phyloP scores from a whole-genome alignment of 2,797 vertebrate genomes.

The Odontamblyopus lacepedii region DNA sequence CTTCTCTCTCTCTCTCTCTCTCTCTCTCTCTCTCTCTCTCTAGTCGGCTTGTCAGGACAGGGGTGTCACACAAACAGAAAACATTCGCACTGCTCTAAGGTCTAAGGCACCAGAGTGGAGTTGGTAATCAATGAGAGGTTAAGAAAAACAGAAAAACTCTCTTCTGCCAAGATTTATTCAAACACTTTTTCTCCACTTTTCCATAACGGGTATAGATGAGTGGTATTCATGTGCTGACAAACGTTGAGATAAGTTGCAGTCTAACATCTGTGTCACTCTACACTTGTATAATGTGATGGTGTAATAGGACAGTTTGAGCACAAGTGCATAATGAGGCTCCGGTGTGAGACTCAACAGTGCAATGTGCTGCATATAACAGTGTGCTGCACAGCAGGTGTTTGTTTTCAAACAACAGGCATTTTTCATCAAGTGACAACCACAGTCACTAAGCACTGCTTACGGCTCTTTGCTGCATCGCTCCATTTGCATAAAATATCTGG shows the following conservation, averaged over 20 bases:
- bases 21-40: constrained; percentile 28
- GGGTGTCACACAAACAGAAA: constrained; percentile 55
- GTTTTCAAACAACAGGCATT: constrained; percentile 50
- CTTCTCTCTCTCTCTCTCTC: constrained; percentile 19
- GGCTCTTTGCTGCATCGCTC: constrained; percentile 32
- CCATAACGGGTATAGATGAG: background rate
- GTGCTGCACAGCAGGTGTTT: constrained; percentile 55
- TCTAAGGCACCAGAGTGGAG: constrained; percentile 47
- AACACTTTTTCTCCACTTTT: constrained; percentile 14
- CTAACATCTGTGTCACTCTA: background rate
- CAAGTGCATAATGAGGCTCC: constrained; percentile 25
- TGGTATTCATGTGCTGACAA: constrained; percentile 10
- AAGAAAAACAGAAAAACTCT: constrained; percentile 56
- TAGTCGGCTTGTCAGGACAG: constrained; percentile 49
- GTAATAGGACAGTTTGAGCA: constrained; percentile 22
- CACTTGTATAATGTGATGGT: background rate
- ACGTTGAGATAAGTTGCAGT: constrained; percentile 3
- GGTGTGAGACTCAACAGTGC: constrained; percentile 25
- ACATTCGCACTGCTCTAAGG: constrained; percentile 37
- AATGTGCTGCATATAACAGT: constrained; percentile 18
- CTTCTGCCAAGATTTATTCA: constrained; percentile 41
- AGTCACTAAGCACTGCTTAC: constrained; percentile 40
- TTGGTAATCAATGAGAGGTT: constrained; percentile 67
- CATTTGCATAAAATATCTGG: constrained; percentile 55
- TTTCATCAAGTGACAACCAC: constrained; percentile 47